Evolutionary conservation across 2,797 vertebrate genomes (phyloP).

Genomic region (Myiotriccus ornatus): DNA sequence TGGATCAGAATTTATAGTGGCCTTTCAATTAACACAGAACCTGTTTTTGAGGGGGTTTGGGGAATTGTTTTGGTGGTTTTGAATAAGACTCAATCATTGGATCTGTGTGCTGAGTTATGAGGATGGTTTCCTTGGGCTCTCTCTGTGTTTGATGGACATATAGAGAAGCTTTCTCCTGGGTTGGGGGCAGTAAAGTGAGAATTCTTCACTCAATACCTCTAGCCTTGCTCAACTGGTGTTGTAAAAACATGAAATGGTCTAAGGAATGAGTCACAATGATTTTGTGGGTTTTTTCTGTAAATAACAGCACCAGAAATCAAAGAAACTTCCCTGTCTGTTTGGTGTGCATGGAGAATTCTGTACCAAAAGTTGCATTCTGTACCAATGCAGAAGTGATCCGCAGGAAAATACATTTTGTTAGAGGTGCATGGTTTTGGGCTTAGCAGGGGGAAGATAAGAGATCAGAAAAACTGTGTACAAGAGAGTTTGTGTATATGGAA

Average conservation of each 20-base stretch:
- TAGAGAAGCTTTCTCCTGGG: neutral
- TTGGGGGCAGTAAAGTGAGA: neutral
- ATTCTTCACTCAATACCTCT: neutral
- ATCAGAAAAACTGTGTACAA: neutral
- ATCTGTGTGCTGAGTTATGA: neutral
- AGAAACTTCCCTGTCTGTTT: neutral
- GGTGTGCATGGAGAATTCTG: neutral
- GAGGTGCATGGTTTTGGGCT: neutral
- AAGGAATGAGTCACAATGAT: neutral
- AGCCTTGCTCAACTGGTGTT: neutral
- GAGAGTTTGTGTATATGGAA: neutral
- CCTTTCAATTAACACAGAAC: neutral
- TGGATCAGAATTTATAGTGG: neutral
- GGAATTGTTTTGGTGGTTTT: neutral
- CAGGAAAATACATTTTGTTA: neutral
- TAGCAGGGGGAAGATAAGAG: neutral
- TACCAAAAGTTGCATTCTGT: neutral
- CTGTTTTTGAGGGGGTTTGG: neutral
- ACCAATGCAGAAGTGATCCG: neutral
- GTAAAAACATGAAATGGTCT: neutral
- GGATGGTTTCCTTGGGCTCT: neutral
- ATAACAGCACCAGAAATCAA: neutral
- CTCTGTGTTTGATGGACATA: neutral
- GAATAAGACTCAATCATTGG: fast-evolving
- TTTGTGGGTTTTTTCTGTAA: neutral